A percentile compares a stretch with the other conserved stretches of the same genome.
These are phyloP conservation scores for Minunthozetes semirufus DNA, from an alignment of 2,888 invertebrate genomes.

Conservation along the genomic window DNA sequence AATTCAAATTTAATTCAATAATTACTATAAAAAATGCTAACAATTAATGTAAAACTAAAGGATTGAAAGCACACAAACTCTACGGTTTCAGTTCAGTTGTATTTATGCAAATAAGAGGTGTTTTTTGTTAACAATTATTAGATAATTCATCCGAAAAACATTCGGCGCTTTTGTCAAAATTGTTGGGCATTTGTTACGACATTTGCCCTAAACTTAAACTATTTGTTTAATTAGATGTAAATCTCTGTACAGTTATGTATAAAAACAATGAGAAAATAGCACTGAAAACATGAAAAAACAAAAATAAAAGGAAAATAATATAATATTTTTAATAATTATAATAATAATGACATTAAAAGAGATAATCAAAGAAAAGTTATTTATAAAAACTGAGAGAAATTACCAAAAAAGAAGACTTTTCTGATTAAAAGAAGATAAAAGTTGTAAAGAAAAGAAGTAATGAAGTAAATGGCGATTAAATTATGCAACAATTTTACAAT, in stretches of 20 bases:
- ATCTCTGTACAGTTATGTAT: slow-evolving; percentile 31
- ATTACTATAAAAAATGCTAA: background rate
- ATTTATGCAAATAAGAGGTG: slow-evolving; percentile 9
- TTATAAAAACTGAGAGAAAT: background rate
- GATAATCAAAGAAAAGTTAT: background rate
- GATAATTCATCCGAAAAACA: background rate
- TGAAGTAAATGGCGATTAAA: background rate
- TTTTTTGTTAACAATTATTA: background rate
- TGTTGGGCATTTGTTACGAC: too few relatives aligned
- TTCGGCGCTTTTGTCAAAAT: background rate
- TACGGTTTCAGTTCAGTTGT: slow-evolving; percentile 25
- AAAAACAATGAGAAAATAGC: slow-evolving; percentile 26
- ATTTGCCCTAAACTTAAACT: too few relatives aligned
- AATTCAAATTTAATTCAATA: background rate
- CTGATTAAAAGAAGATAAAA: background rate
- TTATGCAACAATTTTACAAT: slow-evolving; percentile 18
- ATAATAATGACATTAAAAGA: slow-evolving; percentile 21
- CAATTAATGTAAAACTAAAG: slow-evolving; percentile 4
- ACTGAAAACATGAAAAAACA: background rate
- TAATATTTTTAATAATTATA: slow-evolving; percentile 10
- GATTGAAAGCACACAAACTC: slow-evolving; percentile 10
- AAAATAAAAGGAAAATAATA: slow-evolving; percentile 8
- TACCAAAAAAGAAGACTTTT: background rate
- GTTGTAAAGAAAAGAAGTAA: too few relatives aligned
- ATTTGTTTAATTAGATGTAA: slow-evolving; percentile 6